phyloP scores from a whole-genome alignment of 2,888 invertebrate species.

The Xestoiulus laeticollis region DNA sequence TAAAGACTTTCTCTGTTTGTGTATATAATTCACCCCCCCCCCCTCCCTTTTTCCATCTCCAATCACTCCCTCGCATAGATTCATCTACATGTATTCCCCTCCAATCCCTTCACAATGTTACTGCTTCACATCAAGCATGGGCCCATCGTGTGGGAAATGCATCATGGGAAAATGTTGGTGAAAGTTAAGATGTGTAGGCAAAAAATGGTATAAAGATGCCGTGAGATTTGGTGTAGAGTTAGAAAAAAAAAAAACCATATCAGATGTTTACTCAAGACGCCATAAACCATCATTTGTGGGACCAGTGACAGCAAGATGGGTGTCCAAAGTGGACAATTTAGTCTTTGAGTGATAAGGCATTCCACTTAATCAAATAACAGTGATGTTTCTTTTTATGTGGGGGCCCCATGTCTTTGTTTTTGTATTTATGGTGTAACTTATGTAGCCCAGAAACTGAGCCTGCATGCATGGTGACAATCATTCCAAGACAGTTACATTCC shows the following conservation, averaged over 20 bases:
- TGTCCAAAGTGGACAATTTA: not conserved
- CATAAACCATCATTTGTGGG: not conserved
- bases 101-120: not conserved
- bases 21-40: not conserved
- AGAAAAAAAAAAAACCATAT: not conserved
- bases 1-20: conserved; percentile 34
- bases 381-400: too few species aligned
- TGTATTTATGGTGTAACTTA: too few species aligned
- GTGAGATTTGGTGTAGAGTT: not conserved
- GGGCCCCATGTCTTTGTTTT: too few species aligned
- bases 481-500: too few species aligned
- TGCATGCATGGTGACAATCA: too few species aligned
- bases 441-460: too few species aligned
- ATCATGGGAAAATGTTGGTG: not conserved
- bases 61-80: conserved; percentile 18
- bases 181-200: conserved; percentile 23
- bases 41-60: conserved; percentile 7
- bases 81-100: not conserved
- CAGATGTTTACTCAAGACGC: not conserved
- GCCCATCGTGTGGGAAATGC: conserved; percentile 3
- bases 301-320: not conserved
- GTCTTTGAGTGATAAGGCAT: too few species aligned
- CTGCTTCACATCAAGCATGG: too few species aligned
- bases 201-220: not conserved
- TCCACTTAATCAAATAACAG: too few species aligned